These are phyloP conservation scores for Okamejei kenojei DNA, from an alignment of 2,797 vertebrate genomes.

Conservation along the genomic window DNA sequence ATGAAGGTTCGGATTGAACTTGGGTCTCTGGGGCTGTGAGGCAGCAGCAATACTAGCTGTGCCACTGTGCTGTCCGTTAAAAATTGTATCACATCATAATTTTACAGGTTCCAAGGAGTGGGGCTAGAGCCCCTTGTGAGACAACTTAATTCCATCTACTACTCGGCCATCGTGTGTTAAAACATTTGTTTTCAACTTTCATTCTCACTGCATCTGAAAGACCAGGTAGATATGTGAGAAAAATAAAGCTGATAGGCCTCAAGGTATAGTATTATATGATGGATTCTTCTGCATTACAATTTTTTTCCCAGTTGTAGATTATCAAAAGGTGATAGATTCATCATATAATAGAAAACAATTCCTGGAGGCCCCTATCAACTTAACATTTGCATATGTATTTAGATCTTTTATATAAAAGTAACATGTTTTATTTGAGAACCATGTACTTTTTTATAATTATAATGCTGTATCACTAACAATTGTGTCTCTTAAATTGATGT, in stretches of 20 bases:
- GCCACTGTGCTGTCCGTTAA: too few species aligned
- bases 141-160: too few species aligned
- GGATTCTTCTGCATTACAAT: neutral
- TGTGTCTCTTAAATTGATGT: neutral
- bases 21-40: too few species aligned
- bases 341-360: neutral
- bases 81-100: too few species aligned
- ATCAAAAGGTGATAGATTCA: constrained; percentile 1
- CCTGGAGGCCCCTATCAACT: constrained; percentile 16
- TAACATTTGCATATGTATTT: constrained; percentile 13
- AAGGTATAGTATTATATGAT: neutral
- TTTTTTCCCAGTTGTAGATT: neutral
- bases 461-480: neutral
- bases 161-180: neutral
- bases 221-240: neutral
- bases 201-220: neutral
- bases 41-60: too few species aligned
- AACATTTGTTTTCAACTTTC: constrained; percentile 1
- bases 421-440: neutral
- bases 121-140: too few species aligned
- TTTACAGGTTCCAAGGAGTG: too few species aligned
- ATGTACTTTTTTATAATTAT: neutral
- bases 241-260: neutral
- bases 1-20: too few species aligned
- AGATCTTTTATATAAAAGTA: constrained; percentile 18